Conservation (phyloP, 2,888 invertebrate species). For the Rhorus exstirpatorius region DNA sequence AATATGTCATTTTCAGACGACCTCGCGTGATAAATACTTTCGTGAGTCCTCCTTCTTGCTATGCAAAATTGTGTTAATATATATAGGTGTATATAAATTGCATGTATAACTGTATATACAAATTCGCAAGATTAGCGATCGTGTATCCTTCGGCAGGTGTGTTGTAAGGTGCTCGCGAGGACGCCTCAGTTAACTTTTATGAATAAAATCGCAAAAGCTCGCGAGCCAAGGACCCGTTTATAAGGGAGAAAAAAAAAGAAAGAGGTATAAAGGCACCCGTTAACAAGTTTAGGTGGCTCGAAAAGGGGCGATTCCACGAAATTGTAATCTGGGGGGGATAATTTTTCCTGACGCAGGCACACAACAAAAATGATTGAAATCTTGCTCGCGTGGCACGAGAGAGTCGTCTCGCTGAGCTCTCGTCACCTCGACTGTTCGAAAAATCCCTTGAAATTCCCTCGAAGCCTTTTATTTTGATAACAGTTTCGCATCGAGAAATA, state of each 20-base stretch:
- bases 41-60: not conserved
- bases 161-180: not conserved
- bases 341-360: conserved; percentile 35
- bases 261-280: not conserved
- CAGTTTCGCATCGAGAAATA: not conserved
- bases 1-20: conserved; percentile 19
- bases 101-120: conserved; percentile 2
- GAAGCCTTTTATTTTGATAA: not conserved
- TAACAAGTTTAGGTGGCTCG: conserved; percentile 3
- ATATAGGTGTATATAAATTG: conserved; percentile 24
- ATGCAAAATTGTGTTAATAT: no score
- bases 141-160: conserved; percentile 25
- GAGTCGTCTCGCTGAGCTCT: conserved; percentile 37
- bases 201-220: conserved; percentile 37
- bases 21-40: conserved; percentile 52
- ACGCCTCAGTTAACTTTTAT: not conserved
- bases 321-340: conserved; percentile 37
- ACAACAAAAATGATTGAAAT: conserved; percentile 31
- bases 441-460: conserved; percentile 23
- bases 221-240: conserved; percentile 44
- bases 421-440: conserved; percentile 21
- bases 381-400: conserved; percentile 46
- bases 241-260: conserved; percentile 3
- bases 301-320: conserved; percentile 26
- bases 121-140: conserved; percentile 24